A percentile compares a stretch with the other conserved stretches of the same genome.
phyloP scores from a whole-genome alignment of 2,113 vertebrate species.

The Alaudala cheleensis region DNA sequence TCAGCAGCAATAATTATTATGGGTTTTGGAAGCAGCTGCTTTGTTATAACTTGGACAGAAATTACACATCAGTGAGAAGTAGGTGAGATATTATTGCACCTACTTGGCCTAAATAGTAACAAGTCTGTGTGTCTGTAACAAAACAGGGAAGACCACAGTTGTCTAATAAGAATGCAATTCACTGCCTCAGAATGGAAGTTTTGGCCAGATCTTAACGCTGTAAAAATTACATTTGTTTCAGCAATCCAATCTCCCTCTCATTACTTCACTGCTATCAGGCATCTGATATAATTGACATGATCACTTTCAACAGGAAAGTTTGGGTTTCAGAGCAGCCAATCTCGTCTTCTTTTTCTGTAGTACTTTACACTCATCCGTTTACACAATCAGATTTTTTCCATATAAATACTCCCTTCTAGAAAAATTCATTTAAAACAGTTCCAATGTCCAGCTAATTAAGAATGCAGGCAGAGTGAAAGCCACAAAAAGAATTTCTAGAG shows the following conservation, averaged over 20 bases:
- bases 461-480: not conserved
- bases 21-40: not conserved
- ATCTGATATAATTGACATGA: not conserved
- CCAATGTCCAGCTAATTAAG: not conserved
- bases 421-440: not conserved
- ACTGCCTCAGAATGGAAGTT: not conserved
- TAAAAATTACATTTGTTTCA: slow-evolving; percentile 51
- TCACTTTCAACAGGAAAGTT: not conserved
- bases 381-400: not conserved
- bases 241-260: slow-evolving; percentile 45
- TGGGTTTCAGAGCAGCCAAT: not conserved
- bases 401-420: not conserved
- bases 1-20: not conserved
- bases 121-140: not conserved
- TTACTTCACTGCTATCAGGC: slow-evolving; percentile 1
- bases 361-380: not conserved
- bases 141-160: not conserved
- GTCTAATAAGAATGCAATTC: not conserved
- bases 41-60: not conserved
- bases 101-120: not conserved
- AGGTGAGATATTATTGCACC: not conserved
- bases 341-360: not conserved
- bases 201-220: not conserved
- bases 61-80: rapidly evolving
- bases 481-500: not conserved